Evolutionary conservation across 2,113 vertebrate genomes (phyloP), one percentile per base, ranked within the genome.

Genomic region (Syrmaticus mikado): DNA sequence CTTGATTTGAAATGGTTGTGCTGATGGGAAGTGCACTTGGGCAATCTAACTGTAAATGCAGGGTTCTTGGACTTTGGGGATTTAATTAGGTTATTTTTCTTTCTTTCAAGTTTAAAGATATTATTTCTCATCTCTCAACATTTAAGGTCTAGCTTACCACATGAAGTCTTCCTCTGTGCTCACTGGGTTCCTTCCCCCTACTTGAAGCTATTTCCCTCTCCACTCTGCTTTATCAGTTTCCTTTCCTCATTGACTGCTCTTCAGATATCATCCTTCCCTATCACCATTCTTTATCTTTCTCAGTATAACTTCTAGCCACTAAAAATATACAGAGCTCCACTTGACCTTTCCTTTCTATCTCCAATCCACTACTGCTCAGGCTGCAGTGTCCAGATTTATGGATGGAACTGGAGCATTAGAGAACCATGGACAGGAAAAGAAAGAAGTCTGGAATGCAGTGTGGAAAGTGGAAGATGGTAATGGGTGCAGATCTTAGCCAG

Each of bases 1-100:
- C 89, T 72, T 83, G 52, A 72, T 93, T 94, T 90, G 68, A 89
- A 91, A 87, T 73, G 24, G 72, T 58, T 91, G n/a, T 34, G 34
- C 27, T 96, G 85, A 94, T 94, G 90, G 94, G 93, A 97, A 96
- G 53, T 2, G 1, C 57, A 70, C 82, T 94, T 87, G 76, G 81
- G 85, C 65, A 96, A 82, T 43, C 24, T 84, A 85, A 91, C 73
- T 68, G 85, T 94, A 94, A 96, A 90, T 72, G 58, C 2, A 65
- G 76, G 83, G 19, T 85, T 87, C 28, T 32, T 15, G 28, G 27
- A 16, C 5, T 30, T 52, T 53, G 17, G 64, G 55, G 27, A 17
- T 95, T 95, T 92, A 41, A 50, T 61, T 71, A 38, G 5, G 34
- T 75, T 93, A 43, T 94, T 93, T 94, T 85, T 32, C 24, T 40